Base-by-base conservation (phyloP, 2,797 vertebrate genomes). In the Ibycter americanus region DNA sequence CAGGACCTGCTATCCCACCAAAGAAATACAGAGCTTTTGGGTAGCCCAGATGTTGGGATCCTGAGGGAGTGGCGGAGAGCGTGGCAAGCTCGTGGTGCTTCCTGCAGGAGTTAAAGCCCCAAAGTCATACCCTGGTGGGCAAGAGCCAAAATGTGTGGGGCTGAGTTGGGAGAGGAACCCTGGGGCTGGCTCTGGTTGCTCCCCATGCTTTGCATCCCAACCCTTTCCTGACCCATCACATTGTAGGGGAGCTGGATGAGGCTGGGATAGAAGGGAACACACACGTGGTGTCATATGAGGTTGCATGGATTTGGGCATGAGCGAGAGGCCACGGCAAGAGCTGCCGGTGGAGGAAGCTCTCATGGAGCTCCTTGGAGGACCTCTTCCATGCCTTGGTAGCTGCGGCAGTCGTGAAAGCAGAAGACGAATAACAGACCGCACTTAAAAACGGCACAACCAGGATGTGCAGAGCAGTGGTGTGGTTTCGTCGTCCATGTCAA, bases 401-500 rank as follows among this genome's bases (percentile, higher is more conserved):
- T 54, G 20, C 71, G 77, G 34, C 32, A 19, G 9, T 8, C 0
- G 0, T 6, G 21, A 66, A 52, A 29, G 13, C 3, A 31, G 11
- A 13, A 12, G 6, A 12, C 52, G 2, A 49, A 52, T 1, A 22
- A 47, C 1, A 93, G 20, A 2, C 15, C 3, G 1, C 5, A 0
- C 27, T 40, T 9, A 13, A 59, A 42, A 59, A 0, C 9, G 38
- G 7, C 14, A 8, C 3, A 10, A 9, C 11, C 6, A 5, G 8
- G 4, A 9, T 0, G 12, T 26, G 55, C n/a, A 5, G 25, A 67
- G 9, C 7, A 1, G 23, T 1, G 7, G 14, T 0, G 2, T 9
- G 27, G 15, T 20, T 79, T 62, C 0, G 0, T 42, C 0, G 0
- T 27, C 49, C 2, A 1, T 0, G 0, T 12, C 31, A 47, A 15